phyloP scores from a whole-genome alignment of 2,888 invertebrate genomes.

The Odontomyia ornata region DNA sequence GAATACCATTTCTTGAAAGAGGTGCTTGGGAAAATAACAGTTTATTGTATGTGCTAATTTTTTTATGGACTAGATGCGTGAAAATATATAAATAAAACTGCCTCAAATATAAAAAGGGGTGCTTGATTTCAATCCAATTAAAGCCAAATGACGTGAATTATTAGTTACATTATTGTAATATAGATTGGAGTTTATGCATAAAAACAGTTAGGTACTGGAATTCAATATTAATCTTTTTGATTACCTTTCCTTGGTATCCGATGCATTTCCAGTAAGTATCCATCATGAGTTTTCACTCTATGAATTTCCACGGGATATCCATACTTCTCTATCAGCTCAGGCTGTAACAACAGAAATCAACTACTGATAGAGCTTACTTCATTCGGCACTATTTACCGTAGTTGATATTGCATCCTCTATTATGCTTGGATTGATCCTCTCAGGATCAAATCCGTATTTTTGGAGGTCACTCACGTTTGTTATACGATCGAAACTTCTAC shows the following conservation, averaged over 20 bases:
- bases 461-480: slow-evolving; percentile 17
- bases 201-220: too few relatives aligned
- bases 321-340: slow-evolving; percentile 67
- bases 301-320: slow-evolving; percentile 71
- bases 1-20: too few relatives aligned
- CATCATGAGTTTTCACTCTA: slow-evolving; percentile 72
- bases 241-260: slow-evolving; percentile 66
- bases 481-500: slow-evolving; percentile 18
- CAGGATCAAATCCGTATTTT: slow-evolving; percentile 39
- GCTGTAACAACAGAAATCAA: slow-evolving; percentile 55
- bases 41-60: too few relatives aligned
- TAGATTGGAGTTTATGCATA: too few relatives aligned
- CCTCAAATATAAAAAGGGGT: too few relatives aligned
- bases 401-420: slow-evolving; percentile 57
- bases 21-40: too few relatives aligned
- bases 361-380: not conserved
- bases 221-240: too few relatives aligned
- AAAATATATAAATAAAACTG: too few relatives aligned
- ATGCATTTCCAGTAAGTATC: slow-evolving; percentile 76
- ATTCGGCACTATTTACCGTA: slow-evolving; percentile 54
- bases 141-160: too few relatives aligned
- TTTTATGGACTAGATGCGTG: too few relatives aligned
- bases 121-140: too few relatives aligned
- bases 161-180: too few relatives aligned
- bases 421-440: slow-evolving; percentile 56